Conservation (phyloP, 2,888 invertebrate genomes). For the Folsomia candida region DNA sequence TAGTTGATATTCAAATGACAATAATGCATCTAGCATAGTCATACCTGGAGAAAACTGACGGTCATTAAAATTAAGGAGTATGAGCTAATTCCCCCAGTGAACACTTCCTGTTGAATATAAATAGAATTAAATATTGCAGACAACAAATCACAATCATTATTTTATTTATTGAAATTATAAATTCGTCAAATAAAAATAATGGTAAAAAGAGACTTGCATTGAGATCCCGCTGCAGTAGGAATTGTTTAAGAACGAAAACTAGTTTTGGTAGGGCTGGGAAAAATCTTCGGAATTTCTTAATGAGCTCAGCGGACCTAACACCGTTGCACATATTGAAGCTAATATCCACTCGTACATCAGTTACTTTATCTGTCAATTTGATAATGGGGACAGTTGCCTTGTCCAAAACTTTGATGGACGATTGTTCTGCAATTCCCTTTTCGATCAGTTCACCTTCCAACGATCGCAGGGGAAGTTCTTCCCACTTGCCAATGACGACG, state of each 20-base stretch:
- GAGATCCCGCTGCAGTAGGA: slow-evolving; percentile 92
- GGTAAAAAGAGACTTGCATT: too few species aligned
- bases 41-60: slow-evolving; percentile 87
- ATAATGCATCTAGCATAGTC: slow-evolving; percentile 22
- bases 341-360: slow-evolving; percentile 93
- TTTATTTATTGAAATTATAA: too few species aligned
- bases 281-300: slow-evolving; percentile 81
- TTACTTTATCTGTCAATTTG: slow-evolving; percentile 84
- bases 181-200: too few species aligned
- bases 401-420: slow-evolving; percentile 91
- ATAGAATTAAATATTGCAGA: too few species aligned
- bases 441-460: slow-evolving; percentile 85
- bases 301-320: slow-evolving; percentile 92
- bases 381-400: slow-evolving; percentile 98
- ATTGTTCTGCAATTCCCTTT: slow-evolving; percentile 83
- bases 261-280: slow-evolving; percentile 90
- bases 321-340: slow-evolving; percentile 99
- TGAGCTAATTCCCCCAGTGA: slow-evolving; percentile 98
- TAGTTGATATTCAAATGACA: too few species aligned
- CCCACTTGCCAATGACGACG: slow-evolving; percentile 77
- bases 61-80: slow-evolving; percentile 98
- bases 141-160: too few species aligned
- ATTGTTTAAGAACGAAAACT: slow-evolving; percentile 97
- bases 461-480: slow-evolving; percentile 83
- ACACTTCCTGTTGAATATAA: too few species aligned